A percentile compares a stretch with the other conserved stretches of the same genome.
Evolutionary conservation across 2,888 invertebrate genomes (phyloP).

Genomic region (Lingula anatina): DNA sequence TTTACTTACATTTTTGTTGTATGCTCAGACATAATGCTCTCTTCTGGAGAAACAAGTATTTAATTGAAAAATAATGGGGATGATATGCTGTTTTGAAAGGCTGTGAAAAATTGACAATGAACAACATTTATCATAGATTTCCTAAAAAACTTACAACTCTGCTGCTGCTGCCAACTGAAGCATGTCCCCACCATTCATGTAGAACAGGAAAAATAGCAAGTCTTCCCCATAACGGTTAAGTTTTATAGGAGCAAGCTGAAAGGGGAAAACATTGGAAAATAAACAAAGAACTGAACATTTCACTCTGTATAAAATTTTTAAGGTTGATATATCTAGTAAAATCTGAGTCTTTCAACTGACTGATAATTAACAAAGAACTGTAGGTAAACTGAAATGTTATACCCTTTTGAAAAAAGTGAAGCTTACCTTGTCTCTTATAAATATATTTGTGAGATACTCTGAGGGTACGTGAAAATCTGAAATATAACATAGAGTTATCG

Average conservation of each 20-base stretch:
- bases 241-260: constrained; percentile 75
- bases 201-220: constrained; percentile 97
- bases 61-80: no score
- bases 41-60: no score
- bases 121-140: no score
- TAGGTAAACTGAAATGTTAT: no score
- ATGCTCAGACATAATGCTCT: no score
- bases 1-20: no score
- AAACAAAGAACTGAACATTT: background rate
- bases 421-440: constrained; percentile 66
- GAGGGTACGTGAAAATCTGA: constrained; percentile 92
- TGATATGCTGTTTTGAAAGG: no score
- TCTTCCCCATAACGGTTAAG: constrained; percentile 97
- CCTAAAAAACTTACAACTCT: constrained; percentile 75
- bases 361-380: no score
- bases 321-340: background rate
- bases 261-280: background rate
- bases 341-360: no score
- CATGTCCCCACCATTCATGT: constrained; percentile 97
- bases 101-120: no score
- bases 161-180: constrained; percentile 95
- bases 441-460: constrained; percentile 96
- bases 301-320: background rate
- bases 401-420: constrained; percentile 65
- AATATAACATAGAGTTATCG: constrained; percentile 17